Evolutionary conservation across 2,113 vertebrate genomes (phyloP).

Genomic region (Crotalus horridus): DNA sequence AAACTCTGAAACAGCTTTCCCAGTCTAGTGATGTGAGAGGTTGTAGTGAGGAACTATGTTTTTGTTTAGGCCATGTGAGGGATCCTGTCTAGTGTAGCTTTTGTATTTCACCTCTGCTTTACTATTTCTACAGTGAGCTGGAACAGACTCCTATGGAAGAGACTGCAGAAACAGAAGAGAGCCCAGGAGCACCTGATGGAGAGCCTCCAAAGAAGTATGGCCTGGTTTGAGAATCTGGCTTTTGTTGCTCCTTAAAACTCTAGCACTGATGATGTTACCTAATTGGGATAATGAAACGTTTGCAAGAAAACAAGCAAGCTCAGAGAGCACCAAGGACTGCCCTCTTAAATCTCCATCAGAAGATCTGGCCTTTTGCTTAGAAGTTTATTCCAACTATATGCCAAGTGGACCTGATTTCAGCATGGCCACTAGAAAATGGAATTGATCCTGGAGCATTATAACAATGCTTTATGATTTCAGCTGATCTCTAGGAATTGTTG

Average conservation of each 20-base stretch:
- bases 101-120: not conserved
- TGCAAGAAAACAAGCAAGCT: too few species aligned
- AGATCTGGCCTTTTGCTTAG: too few species aligned
- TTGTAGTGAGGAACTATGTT: not conserved
- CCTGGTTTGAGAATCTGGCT: constrained; percentile 35
- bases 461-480: not conserved
- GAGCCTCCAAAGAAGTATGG: constrained; percentile 73
- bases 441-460: not conserved
- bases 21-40: not conserved
- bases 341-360: not conserved
- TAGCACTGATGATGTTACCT: too few species aligned
- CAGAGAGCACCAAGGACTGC: too few species aligned
- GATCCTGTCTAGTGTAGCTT: not conserved
- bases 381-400: not conserved
- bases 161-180: constrained; percentile 48
- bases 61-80: not conserved
- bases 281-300: too few species aligned
- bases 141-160: constrained; percentile 72
- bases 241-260: not conserved
- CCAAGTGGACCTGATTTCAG: not conserved
- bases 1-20: not conserved
- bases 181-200: constrained; percentile 52
- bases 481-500: not conserved
- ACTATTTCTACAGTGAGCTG: constrained; percentile 63
- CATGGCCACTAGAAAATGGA: not conserved